phyloP scores from a whole-genome alignment of 2,113 vertebrate species.

The Physeter macrocephalus region DNA sequence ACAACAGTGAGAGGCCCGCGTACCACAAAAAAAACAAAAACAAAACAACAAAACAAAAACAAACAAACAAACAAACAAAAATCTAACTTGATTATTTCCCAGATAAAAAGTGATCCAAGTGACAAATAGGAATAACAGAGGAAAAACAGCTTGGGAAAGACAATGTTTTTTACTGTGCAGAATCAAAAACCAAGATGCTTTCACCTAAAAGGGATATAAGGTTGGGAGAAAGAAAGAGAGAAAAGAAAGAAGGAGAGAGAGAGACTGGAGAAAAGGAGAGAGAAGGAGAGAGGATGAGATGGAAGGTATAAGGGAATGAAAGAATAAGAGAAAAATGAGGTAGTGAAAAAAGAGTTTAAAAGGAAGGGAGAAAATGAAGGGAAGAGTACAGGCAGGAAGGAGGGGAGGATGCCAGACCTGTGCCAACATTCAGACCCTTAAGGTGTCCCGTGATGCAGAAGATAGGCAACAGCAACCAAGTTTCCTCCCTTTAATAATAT shows the following conservation, averaged over 20 bases:
- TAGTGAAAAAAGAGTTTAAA: not conserved
- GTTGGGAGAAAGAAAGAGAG: not conserved
- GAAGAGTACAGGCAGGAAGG: too few species aligned
- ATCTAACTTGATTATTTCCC: not conserved
- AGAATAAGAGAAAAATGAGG: not conserved
- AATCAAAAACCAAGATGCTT: not conserved
- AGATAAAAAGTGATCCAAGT: not conserved
- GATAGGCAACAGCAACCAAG: not conserved
- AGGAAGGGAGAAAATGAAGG: not conserved
- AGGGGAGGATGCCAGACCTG: rapidly evolving
- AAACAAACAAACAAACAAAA: too few species aligned
- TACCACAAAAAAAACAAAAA: too few species aligned
- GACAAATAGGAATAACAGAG: not conserved
- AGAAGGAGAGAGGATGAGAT: not conserved
- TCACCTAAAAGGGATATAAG: not conserved
- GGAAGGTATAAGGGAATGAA: not conserved
- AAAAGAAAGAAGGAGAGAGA: not conserved
- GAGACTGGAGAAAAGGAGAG: not conserved
- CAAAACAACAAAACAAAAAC: too few species aligned
- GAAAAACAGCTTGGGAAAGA: not conserved
- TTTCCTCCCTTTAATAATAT: not conserved
- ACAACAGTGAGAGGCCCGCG: too few species aligned
- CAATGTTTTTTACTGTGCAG: rapidly evolving
- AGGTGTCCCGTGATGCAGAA: not conserved
- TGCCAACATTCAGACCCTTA: not conserved